A percentile compares a stretch with the other conserved stretches of the same genome.
Conservation (phyloP, 2,888 invertebrate genomes). For the Sphecodes monilicornis region DNA sequence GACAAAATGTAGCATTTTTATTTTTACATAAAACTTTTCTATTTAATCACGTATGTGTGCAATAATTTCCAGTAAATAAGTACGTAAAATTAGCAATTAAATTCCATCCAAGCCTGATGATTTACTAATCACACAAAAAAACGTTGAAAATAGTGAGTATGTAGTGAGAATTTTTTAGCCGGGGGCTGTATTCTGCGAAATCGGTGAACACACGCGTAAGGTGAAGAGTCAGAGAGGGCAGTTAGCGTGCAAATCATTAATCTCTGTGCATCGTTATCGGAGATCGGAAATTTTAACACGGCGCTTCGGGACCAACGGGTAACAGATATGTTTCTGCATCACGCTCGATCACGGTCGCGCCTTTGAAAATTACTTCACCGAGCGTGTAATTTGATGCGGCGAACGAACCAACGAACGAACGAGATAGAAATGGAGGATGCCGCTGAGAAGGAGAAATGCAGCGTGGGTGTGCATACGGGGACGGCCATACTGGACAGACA, state of each 20-base stretch:
- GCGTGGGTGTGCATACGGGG: slow-evolving; percentile 77
- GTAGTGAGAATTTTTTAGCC: too few species aligned
- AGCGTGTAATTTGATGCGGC: slow-evolving; percentile 69
- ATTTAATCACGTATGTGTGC: too few species aligned
- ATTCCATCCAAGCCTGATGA: too few species aligned
- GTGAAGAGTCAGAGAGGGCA: slow-evolving; percentile 5
- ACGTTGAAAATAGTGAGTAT: too few species aligned
- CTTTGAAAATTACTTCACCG: slow-evolving; percentile 70
- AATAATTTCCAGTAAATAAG: too few species aligned
- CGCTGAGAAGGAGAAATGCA: slow-evolving; percentile 34
- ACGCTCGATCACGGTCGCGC: slow-evolving; percentile 62
- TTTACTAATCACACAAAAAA: too few species aligned
- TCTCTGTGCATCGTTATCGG: slow-evolving; percentile 62
- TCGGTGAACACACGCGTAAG: neutral
- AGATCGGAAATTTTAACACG: slow-evolving; percentile 66
- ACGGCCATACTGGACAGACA: slow-evolving; percentile 79
- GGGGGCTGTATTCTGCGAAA: too few species aligned
- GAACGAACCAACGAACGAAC: slow-evolving; percentile 21
- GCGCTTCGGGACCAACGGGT: slow-evolving; percentile 52
- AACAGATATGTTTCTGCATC: slow-evolving; percentile 69
- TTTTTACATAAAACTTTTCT: too few species aligned
- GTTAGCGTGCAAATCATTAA: slow-evolving; percentile 52
- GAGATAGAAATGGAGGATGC: slow-evolving; percentile 47
- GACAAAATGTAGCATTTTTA: too few species aligned
- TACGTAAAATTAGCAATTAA: too few species aligned